Percentiles rank a stretch among this genome's conserved stretches.
Evolutionary conservation across 2,888 invertebrate species (phyloP).

Genomic region (Orchesella flavescens): DNA sequence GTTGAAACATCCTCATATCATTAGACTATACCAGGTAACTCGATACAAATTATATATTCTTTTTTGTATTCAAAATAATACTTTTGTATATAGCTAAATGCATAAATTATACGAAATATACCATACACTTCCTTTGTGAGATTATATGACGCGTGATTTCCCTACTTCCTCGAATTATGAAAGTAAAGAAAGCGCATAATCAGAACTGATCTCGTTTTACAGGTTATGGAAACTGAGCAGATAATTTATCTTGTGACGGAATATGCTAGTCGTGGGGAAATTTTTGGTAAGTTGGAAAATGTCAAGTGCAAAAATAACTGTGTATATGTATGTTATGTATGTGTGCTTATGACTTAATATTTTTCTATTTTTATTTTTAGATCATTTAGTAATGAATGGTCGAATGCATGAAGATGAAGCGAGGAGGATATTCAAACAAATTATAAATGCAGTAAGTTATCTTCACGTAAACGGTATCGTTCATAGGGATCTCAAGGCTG

Average conservation of each 20-base stretch:
- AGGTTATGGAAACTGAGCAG: constrained; percentile 99
- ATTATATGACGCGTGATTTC: no score
- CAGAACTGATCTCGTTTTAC: constrained; percentile 73
- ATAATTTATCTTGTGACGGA: constrained; percentile 99
- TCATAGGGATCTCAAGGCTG: constrained; percentile 98
- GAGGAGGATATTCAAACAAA: constrained; percentile 95
- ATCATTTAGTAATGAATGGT: constrained; percentile 94
- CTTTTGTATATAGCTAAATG: no score
- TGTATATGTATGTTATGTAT: constrained; percentile 4
- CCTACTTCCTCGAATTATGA: no score
- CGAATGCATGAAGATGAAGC: constrained; percentile 94
- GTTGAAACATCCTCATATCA: constrained; percentile 97
- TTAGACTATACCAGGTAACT: constrained; percentile 93
- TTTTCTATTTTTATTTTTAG: constrained; percentile 75
- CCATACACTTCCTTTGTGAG: no score
- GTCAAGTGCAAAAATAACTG: neutral
- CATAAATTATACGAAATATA: no score
- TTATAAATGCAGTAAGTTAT: constrained; percentile 95
- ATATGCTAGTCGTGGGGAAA: constrained; percentile 97
- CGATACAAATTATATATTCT: constrained; percentile 17
- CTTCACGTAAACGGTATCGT: constrained; percentile 95
- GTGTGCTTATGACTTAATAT: constrained; percentile 60
- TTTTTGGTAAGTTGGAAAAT: constrained; percentile 86
- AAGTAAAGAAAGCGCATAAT: no score
- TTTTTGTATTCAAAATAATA: no score